Evolutionary conservation across 2,797 vertebrate species (phyloP).

Genomic region (Clarias laeviceps): DNA sequence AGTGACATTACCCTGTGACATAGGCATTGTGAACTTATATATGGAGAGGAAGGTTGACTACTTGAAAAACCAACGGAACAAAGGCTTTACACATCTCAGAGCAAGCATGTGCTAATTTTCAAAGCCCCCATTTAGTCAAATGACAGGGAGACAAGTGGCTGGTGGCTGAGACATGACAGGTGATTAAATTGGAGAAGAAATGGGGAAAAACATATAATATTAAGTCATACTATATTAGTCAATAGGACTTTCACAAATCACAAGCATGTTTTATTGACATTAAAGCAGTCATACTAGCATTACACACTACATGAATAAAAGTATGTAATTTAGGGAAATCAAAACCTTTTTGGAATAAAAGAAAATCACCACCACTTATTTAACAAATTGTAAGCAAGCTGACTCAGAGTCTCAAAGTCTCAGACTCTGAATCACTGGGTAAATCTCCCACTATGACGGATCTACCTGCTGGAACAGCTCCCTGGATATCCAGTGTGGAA

Average conservation of each 20-base stretch:
- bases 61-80: too few relatives aligned
- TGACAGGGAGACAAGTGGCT: neutral
- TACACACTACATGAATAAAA: neutral
- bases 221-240: neutral
- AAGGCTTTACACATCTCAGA: neutral
- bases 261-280: neutral
- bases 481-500: constrained; percentile 15
- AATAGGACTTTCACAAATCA: neutral
- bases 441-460: constrained; percentile 19
- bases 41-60: neutral
- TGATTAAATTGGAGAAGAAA: neutral
- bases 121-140: neutral
- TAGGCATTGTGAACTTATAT: neutral
- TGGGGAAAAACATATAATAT: neutral
- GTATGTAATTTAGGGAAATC: neutral
- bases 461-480: constrained; percentile 38
- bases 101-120: neutral
- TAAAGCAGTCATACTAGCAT: neutral
- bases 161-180: neutral
- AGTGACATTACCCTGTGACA: neutral
- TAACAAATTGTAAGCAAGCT: neutral
- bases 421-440: constrained; percentile 41
- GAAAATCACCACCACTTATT: neutral
- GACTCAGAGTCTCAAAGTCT: constrained; percentile 17
- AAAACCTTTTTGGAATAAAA: neutral